These are phyloP conservation scores for Hermodice carunculata DNA, from an alignment of 2,888 invertebrate species.

Conservation along the genomic window DNA sequence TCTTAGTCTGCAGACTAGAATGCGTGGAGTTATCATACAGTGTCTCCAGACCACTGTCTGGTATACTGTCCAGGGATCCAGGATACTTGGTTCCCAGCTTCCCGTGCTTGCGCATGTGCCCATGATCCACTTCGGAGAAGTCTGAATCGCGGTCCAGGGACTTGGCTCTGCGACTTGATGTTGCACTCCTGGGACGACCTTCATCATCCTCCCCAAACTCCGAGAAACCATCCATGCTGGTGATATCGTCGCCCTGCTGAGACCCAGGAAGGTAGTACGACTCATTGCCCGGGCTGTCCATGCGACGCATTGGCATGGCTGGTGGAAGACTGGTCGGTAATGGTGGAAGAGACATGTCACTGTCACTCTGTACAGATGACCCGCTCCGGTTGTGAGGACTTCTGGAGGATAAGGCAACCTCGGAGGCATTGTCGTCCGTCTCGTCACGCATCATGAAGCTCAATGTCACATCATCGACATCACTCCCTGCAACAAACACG, in stretches of 20 bases:
- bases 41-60: slow-evolving; percentile 23
- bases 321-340: slow-evolving; percentile 13
- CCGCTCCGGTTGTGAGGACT: background rate
- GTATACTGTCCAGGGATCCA: slow-evolving; percentile 25
- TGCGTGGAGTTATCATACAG: background rate
- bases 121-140: slow-evolving; percentile 15
- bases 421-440: slow-evolving; percentile 9
- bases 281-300: background rate
- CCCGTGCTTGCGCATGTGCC: background rate
- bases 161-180: background rate
- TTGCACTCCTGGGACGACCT: background rate
- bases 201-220: background rate
- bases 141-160: slow-evolving; percentile 27
- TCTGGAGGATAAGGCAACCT: background rate
- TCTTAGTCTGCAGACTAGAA: too few relatives aligned
- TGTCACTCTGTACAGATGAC: slow-evolving; percentile 10
- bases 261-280: slow-evolving; percentile 21
- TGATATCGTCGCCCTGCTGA: slow-evolving; percentile 18
- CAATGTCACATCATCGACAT: slow-evolving; percentile 19
- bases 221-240: too few relatives aligned
- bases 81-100: too few relatives aligned
- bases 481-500: too few relatives aligned
- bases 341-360: background rate
- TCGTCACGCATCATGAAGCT: slow-evolving; percentile 20
- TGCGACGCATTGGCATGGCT: too few relatives aligned